Base-by-base conservation (phyloP, 1,140 invertebrate species). In the Arion vulgaris region DNA sequence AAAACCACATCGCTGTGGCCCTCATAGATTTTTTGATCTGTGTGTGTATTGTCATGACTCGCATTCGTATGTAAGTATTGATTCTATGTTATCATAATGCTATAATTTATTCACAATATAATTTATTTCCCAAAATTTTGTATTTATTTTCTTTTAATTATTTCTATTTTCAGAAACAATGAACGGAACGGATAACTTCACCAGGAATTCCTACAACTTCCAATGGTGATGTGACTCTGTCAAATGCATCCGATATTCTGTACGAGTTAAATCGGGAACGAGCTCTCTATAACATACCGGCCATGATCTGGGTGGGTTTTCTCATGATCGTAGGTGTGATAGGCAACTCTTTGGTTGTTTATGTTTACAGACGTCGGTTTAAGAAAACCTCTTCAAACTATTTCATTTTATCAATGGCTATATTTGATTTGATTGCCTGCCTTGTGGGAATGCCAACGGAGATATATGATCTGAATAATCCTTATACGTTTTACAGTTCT, bases 371-470 rank as follows among this genome's bases (percentile, higher is more conserved):
- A 0, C 71, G 84, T 15, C 79, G 84, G 23, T 89, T 89, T 80
- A 87, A 86, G 68, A 86, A 86, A n/a, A 88, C 85, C 0, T 88
- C 89, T 0, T 88, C 87, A 0, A 88, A 90, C 68, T 88, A 89
- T 79, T 90, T 90, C 82, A 90, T 90, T 62, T 77, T 87, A 72
- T 83, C 86, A 38, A 86, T 90, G 86, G 88, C 89, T 26, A 81
- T 89, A n/a, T 88, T 90, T 83, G 89, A 90, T 74, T 83, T 90
- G 36, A 41, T 90, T 9, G 86, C 87, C n/a, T 90, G 89, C 71
- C 41, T 85, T 17, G 83, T 90, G 28, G 87, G 88, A 0, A 84
- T 90, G 83, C 89, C 89, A 0, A 87, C 85, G 0, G 88, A 89
- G 77, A 45, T 89, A 11, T 89, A 87, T 75, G 87, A 89, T 62